Evolutionary conservation across 2,888 invertebrate genomes (phyloP), one percentile per base, ranked within the genome.

Genomic region (Philonicus albiceps): DNA sequence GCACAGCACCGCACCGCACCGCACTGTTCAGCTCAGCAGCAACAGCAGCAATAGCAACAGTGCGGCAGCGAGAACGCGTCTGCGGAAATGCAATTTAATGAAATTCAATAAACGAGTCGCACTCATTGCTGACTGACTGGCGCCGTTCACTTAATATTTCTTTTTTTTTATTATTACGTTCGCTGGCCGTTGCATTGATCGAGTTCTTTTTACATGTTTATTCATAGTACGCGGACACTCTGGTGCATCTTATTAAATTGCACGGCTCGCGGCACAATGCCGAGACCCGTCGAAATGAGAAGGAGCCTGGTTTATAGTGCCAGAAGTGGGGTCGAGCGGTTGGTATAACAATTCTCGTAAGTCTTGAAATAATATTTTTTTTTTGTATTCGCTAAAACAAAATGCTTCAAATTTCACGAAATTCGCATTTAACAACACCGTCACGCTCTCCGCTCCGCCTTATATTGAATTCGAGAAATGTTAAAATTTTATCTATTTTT

Each of bases 121-220:
- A 85, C 75, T 85, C 85, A 85, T 85, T 85, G 75, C 85, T 75
- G 75, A 85, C 53, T 75, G 85, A 85, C 85, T 85, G 85, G 85
- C 85, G 85, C 85, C 85, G 75, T 53, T 85, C 19, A 75, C 74
- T 85, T 85, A 85, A 85, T 73, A 74, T 85, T 74, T 73, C 34
- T 85, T 49, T 74, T 85, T 49, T 74, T 85, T 49, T 74, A 74
- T 49, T 74, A 74, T 73, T 85, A 49, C 74, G 40, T 74, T 85
- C 37, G 64, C 43, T 85, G 22, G 85, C 43, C 49, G 73, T 85
- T 43, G 73, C 73, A 74, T 85, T 73, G 73, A 49, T 85, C 74
- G 74, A 74, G 27, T 85, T 85, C 30, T 85, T 74, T 64, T 73
- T 19, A 43, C 49, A 43, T 85, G 43, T 85, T 85, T 74, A 49